Evolutionary conservation across 2,113 vertebrate genomes (phyloP), one percentile per base, ranked within the genome.

Genomic region (Apteryx owenii): DNA sequence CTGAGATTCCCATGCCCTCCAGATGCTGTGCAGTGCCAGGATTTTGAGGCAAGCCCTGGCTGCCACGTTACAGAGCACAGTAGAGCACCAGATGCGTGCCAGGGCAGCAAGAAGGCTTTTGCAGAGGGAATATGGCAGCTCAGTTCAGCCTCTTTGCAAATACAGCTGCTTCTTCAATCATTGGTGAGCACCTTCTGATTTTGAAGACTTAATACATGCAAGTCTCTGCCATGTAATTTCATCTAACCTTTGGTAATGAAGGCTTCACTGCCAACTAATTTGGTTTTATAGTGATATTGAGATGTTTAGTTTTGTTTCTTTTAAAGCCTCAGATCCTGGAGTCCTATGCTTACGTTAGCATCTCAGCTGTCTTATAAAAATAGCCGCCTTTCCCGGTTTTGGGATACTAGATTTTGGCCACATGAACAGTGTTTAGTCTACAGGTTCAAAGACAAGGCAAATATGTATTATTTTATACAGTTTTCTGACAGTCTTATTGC

Each of bases 51-150:
- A 8, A 60, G 25, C 7, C 8, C 54, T 3, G 1, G 20, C 29
- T 73, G 72, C 58, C 28, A 25, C 19, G 3, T 60, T 60, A 9
- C 2, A 4, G 69, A 54, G 62, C 31, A 29, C 0, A 0, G 22
- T 64, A 31, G 54, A 0, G 15, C 46, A 31, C 31, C 28, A 42
- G 58, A 46, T 10, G 26, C 5, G 5, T 3, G 0, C 33, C 36
- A 38, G 36, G 20, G 36, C 31, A 8, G 0, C 1, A 5, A 12
- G 26, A 44, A n/a, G 44, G 31, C 50, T 40, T 56, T 28, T 22
- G 25, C 0, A 1, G 56, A 11, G 50, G 36, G 61, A 40, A 50
- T 6, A 1, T 2, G 0, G 23, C 28, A 3, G 20, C 51, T 29
- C 14, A 23, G 12, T 10, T 26, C 54, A 50, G 26, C 16, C 36